These are phyloP conservation scores for Drosophila meridionalis DNA, from an alignment of 2,888 invertebrate species.

Conservation along the genomic window DNA sequence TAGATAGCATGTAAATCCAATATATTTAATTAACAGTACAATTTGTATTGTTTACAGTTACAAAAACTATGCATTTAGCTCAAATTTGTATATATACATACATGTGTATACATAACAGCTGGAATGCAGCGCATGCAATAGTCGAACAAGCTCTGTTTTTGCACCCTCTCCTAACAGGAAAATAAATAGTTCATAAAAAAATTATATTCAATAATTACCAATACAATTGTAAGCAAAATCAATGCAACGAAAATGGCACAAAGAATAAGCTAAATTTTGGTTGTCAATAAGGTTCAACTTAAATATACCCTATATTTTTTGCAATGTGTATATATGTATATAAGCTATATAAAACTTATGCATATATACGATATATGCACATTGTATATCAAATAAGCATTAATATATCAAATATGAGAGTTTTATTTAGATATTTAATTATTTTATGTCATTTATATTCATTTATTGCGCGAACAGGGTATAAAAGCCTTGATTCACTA, in stretches of 20 bases:
- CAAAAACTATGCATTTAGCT: neutral
- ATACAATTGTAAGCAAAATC: slow-evolving; percentile 31
- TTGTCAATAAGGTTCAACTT: neutral
- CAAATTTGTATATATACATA: neutral
- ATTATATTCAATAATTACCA: slow-evolving; percentile 66
- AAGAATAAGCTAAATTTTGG: slow-evolving; percentile 6
- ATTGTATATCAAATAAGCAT: neutral
- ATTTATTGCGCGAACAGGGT: neutral
- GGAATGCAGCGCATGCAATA: slow-evolving; percentile 16
- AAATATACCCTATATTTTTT: slow-evolving; percentile 5
- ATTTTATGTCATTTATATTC: neutral
- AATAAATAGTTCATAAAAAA: slow-evolving; percentile 69
- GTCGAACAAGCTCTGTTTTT: neutral
- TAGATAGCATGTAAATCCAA: neutral
- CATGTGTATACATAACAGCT: neutral
- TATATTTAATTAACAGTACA: neutral
- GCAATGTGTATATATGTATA: too few species aligned
- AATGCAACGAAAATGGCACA: slow-evolving; percentile 18
- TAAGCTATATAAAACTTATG: neutral
- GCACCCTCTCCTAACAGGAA: slow-evolving; percentile 47
- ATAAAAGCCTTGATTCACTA: slow-evolving; percentile 8
- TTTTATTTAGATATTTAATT: neutral
- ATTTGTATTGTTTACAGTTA: neutral
- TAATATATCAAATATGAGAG: neutral
- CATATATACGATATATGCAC: neutral